Percentiles rank a stretch among this genome's conserved stretches.
Evolutionary conservation across 2,888 invertebrate genomes (phyloP).

Genomic region (Pollenia angustigena): DNA sequence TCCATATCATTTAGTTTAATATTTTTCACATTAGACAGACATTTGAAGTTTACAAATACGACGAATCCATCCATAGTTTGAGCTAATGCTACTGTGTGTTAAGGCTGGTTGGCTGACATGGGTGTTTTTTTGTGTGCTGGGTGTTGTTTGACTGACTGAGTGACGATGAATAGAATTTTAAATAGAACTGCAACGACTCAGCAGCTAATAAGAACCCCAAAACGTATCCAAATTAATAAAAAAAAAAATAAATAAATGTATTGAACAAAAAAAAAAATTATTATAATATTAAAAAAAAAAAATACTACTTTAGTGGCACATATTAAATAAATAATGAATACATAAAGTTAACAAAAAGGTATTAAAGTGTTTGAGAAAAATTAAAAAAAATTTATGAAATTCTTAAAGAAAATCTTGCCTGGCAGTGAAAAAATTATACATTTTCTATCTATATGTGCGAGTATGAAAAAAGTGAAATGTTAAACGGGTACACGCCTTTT

Average conservation of each 20-base stretch:
- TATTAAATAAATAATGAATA: slow-evolving; percentile 38
- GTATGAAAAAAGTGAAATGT: slow-evolving; percentile 69
- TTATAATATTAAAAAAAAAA: slow-evolving; percentile 3
- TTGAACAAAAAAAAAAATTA: slow-evolving; percentile 34
- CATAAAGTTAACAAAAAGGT: slow-evolving; percentile 53
- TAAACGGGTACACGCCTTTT: slow-evolving; percentile 77
- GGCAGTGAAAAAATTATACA: slow-evolving; percentile 46
- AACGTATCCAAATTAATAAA: slow-evolving; percentile 51
- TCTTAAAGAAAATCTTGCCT: slow-evolving; percentile 52
- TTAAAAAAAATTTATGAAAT: slow-evolving; percentile 38
- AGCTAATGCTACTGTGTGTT: slow-evolving; percentile 63
- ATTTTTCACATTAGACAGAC: slow-evolving; percentile 64
- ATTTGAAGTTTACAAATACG: slow-evolving; percentile 66
- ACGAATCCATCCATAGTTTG: slow-evolving; percentile 69
- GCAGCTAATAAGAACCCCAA: slow-evolving; percentile 64
- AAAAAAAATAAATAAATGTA: slow-evolving; percentile 19
- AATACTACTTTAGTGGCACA: slow-evolving; percentile 21
- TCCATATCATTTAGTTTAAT: slow-evolving; percentile 28
- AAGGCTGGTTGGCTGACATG: slow-evolving; percentile 48
- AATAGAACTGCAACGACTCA: slow-evolving; percentile 72
- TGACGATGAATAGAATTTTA: slow-evolving; percentile 67
- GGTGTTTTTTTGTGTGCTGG: slow-evolving; percentile 42
- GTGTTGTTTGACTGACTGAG: slow-evolving; percentile 54
- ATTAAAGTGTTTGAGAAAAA: slow-evolving; percentile 22
- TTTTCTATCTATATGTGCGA: slow-evolving; percentile 61